A percentile compares a stretch with the other conserved stretches of the same genome.
These are phyloP conservation scores for Mola mola DNA, from an alignment of 2,113 vertebrate species.

Conservation along the genomic window DNA sequence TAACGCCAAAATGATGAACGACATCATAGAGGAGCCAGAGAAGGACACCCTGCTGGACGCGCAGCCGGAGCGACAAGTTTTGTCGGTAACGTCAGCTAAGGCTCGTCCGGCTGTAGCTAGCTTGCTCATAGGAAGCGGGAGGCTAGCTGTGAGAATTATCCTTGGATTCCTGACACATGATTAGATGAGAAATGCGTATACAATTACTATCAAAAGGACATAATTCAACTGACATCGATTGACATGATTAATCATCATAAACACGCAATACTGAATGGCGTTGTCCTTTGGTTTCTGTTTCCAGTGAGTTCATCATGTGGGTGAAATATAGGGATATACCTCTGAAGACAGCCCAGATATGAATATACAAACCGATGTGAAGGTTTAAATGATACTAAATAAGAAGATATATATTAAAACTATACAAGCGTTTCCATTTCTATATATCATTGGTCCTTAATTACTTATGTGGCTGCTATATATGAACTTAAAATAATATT, in stretches of 20 bases:
- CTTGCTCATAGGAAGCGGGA: conserved; percentile 14
- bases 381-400: too few species aligned
- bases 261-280: background rate
- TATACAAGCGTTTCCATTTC: too few species aligned
- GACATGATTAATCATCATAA: background rate
- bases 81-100: conserved; percentile 62
- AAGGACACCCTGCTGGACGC: conserved; percentile 68
- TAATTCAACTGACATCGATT: background rate
- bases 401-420: too few species aligned
- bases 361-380: too few species aligned
- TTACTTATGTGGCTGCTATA: background rate
- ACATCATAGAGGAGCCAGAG: conserved; percentile 80
- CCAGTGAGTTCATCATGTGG: too few species aligned
- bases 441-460: too few species aligned
- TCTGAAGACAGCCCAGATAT: too few species aligned
- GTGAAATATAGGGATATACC: too few species aligned
- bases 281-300: too few species aligned
- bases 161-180: conserved; percentile 10
- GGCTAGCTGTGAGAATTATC: conserved; percentile 30
- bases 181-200: too few species aligned
- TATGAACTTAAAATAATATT: background rate
- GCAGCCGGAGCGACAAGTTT: conserved; percentile 54
- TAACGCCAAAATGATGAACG: conserved; percentile 76
- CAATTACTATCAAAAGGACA: too few species aligned
- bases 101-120: conserved; percentile 44